Conservation (phyloP, 2,888 invertebrate genomes). For the Drosophila kokeensis region DNA sequence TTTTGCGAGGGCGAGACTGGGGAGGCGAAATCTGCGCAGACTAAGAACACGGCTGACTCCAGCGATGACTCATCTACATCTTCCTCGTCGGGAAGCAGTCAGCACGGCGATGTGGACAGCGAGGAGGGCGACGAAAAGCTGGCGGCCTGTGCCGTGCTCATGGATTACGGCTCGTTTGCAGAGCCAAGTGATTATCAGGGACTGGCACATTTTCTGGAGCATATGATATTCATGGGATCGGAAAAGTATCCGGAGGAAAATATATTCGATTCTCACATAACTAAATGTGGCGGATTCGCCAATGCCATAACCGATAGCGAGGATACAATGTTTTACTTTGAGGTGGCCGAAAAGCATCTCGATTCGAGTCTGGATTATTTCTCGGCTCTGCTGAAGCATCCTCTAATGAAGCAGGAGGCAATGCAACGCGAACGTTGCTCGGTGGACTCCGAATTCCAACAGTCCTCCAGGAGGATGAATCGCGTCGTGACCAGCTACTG, state of each 20-base stretch:
- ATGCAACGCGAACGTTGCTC: constrained; percentile 95
- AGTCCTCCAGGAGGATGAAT: constrained; percentile 90
- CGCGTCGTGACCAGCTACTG: constrained; percentile 91
- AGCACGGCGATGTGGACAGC: constrained; percentile 39
- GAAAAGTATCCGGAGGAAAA: constrained; percentile 95
- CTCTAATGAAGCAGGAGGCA: constrained; percentile 93
- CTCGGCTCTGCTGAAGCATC: constrained; percentile 94
- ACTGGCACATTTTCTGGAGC: constrained; percentile 94
- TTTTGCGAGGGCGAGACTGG: constrained; percentile 63
- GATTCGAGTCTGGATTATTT: constrained; percentile 92
- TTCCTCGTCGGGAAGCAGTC: constrained; percentile 54
- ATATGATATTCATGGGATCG: constrained; percentile 98
- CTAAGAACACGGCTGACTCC: constrained; percentile 61
- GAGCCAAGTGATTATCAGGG: constrained; percentile 93
- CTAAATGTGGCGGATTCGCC: constrained; percentile 93
- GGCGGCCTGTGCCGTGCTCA: constrained; percentile 91
- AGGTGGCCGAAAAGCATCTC: constrained; percentile 92
- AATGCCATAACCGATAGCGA: constrained; percentile 96
- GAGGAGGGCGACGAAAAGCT: constrained; percentile 82
- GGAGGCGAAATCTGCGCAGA: constrained; percentile 67
- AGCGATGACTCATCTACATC: constrained; percentile 24
- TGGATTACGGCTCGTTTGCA: constrained; percentile 92
- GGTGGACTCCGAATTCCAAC: constrained; percentile 95
- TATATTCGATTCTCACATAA: constrained; percentile 92
- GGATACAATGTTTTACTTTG: constrained; percentile 94